Base-by-base conservation (phyloP, 2,888 invertebrate species). In the Iselma pallidipennis region DNA sequence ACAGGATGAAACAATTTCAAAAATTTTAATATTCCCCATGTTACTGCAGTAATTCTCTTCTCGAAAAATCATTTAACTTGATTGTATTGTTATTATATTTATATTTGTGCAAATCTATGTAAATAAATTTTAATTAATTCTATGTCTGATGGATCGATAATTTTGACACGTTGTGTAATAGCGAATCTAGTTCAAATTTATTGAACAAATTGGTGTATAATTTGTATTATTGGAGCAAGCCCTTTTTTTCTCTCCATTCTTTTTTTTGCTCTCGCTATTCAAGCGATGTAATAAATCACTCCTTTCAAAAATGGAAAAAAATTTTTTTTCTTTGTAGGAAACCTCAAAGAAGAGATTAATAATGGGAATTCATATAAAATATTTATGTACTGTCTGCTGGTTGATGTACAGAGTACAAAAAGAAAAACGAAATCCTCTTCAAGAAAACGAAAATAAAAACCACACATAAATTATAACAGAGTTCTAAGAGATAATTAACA, bases 311-410 rank as follows among this genome's bases (percentile, higher is more conserved):
- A 4, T n/a, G 21, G 12, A 10, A 45, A 45, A 45, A 23, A 19
- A 3, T 19, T 4, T 25, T 58, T 49, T 49, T 49, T 54, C 29
- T 63, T 63, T 63, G 57, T 60, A 3, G 54, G 28, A 23, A 31
- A 56, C 50, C 59, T 65, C 60, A 65, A 65, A 65, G 59, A 57
- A 56, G 42, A 51, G 57, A 61, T 58, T 61, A 33, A 61, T 65
- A 65, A 65, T 57, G 37, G 14, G 60, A 61, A 64, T 53, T 61
- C 65, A 53, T 61, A 61, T 61, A 65, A 64, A 59, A 65, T 61
- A 65, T 64, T 57, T 64, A 61, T 51, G n/a, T n/a, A n/a, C 9
- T 16, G 45, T 21, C 10, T 45, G 19, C 1, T 16, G 37, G 4
- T 4, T 16, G 4, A 21, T 21, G 9, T 16, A 42, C 19, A 19